Base-by-base conservation (phyloP, 2,113 vertebrate genomes). In the Sterna hirundo region DNA sequence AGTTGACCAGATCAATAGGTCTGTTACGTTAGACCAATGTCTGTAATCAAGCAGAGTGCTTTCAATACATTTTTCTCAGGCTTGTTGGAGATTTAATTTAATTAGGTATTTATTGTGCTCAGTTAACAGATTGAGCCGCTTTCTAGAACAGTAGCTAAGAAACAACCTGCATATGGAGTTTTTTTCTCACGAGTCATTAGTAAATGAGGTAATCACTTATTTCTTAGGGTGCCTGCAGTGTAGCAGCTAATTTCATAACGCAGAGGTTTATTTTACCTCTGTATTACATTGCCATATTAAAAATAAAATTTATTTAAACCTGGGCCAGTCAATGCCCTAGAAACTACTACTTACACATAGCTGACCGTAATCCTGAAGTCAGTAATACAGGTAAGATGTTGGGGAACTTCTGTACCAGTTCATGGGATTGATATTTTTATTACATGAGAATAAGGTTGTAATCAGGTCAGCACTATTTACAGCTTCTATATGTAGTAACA, bases 31-130 rank as follows among this genome's bases (percentile, higher is more conserved):
- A 93, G 94, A 91, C 77, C 91, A 83, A 29, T 93, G 72, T 68
- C 86, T 98, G 88, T 97, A 98, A 98, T 98, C 97, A 96, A 95
- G 96, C 95, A 97, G 97, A 98, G 97, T 98, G 97, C 96, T 98
- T 98, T 98, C 94, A 32, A 51, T 97, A 95, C 87, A 72, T 96
- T 97, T 89, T 98, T 97, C 91, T 93, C 89, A 94, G 96, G 86
- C 94, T 97, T 94, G 86, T 97, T 97, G 94, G 93, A 95, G 84
- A 88, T 96, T 94, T 98, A 98, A 98, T 98, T 97, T 96, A 97
- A 98, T 98, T 98, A 98, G 81, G 60, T 96, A 94, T 97, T 95
- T 97, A 97, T 96, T 97, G 88, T 20, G 20, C 95, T 96, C 96
- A 64, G 95, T 97, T 98, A 97, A 93, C 96, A 98, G 95, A 97